These are phyloP conservation scores for Escarpia spicata DNA, from an alignment of 2,888 invertebrate species.

Conservation along the genomic window DNA sequence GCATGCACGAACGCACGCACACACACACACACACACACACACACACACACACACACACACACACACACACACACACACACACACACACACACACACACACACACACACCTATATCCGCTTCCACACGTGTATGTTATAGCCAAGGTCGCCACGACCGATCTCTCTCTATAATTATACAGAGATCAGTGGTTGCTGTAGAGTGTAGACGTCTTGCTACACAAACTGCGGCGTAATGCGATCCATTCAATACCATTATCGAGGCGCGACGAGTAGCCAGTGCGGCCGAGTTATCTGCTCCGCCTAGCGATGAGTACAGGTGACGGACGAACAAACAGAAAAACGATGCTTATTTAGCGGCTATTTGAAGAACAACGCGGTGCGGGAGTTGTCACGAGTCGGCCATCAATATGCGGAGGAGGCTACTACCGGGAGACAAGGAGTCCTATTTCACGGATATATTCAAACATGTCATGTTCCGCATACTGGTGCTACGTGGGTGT, in stretches of 20 bases:
- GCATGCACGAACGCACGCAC: background rate
- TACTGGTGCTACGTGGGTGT: background rate
- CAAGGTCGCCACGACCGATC: background rate
- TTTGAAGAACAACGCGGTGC: background rate
- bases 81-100: background rate
- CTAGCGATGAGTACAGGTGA: background rate
- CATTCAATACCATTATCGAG: too few species aligned
- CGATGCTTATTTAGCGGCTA: background rate
- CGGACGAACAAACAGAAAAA: background rate
- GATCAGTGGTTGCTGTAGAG: too few species aligned
- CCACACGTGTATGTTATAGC: background rate
- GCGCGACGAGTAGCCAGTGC: too few species aligned
- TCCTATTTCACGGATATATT: background rate
- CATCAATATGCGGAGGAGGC: background rate
- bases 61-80: background rate
- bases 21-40: background rate
- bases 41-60: background rate
- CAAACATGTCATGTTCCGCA: background rate
- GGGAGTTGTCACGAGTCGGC: background rate
- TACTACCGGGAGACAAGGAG: background rate
- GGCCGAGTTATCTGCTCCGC: too few species aligned
- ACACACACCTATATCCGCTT: background rate
- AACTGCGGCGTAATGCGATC: too few species aligned
- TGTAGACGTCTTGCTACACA: too few species aligned
- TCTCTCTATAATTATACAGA: too few species aligned